Evolutionary conservation across 2,888 invertebrate species (phyloP), one percentile per base, ranked within the genome.

Genomic region (Parthenolecanium corni): DNA sequence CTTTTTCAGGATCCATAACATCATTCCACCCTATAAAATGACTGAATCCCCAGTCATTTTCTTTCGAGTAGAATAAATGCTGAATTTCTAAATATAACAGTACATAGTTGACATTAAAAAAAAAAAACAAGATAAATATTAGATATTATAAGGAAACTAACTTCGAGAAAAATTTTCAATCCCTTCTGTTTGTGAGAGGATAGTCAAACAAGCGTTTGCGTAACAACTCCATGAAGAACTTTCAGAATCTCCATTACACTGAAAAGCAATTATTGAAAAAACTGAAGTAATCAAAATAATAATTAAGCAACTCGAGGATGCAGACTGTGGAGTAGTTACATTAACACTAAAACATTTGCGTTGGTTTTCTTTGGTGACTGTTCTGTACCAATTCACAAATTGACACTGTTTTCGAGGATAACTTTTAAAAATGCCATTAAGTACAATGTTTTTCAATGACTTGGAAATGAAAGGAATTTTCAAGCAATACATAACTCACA

Each of bases 161-260:
- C 82, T 91, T 75, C 95, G 82, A 62, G 81, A 81, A 74, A 95
- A 93, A 16, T 86, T 82, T 69, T 89, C 89, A n/a, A 84, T 81
- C 58, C 89, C 91, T n/a, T 88, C 83, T 73, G 89, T 89, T 72
- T 92, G 89, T 62, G 89, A 86, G 67, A 96, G 79, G 52, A 98
- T 80, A 68, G 90, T 82, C 68, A 98, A 76, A 73, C 97, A 95
- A 11, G 97, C 97, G 71, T 86, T 84, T 44, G 97, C 97, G 74
- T 93, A 93, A 73, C 97, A 97, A 6, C 94, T 95, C 98, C 98
- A 98, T 54, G 93, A 91, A 62, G 91, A 85, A 3, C 95, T 94
- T 71, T 96, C 96, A 68, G 95, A 93, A 73, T 97, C 96, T 11
- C 94, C 96, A 73, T 98, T 97, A 74, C 97, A 97, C 78, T 96